These are phyloP conservation scores for Caretta caretta DNA, from an alignment of 2,113 vertebrate species.

Conservation along the genomic window DNA sequence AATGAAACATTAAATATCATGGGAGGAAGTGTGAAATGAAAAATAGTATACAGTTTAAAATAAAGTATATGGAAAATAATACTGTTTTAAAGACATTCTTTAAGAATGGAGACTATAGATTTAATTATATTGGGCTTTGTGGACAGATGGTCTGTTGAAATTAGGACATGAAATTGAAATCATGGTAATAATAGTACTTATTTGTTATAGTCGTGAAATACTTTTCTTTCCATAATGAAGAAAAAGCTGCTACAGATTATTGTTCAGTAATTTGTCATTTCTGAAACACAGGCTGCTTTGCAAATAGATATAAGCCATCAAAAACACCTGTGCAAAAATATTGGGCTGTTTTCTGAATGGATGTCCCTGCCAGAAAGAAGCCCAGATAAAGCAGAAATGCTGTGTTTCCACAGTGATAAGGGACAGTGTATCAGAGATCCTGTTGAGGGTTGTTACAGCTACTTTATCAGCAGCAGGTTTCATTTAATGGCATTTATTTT, in stretches of 20 bases:
- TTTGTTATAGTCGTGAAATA: conserved; percentile 8
- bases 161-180: conserved; percentile 16
- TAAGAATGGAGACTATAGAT: conserved; percentile 14
- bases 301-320: conserved; percentile 15
- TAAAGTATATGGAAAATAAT: conserved; percentile 27
- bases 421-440: neutral
- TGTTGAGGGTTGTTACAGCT: neutral
- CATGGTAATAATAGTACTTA: conserved; percentile 8
- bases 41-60: neutral
- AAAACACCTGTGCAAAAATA: conserved; percentile 11
- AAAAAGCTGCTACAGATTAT: neutral
- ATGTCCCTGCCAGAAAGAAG: neutral
- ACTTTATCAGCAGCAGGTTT: neutral
- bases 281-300: neutral
- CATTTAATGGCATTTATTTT: conserved; percentile 12
- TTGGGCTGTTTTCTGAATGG: neutral
- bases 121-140: conserved; percentile 53
- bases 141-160: conserved; percentile 33
- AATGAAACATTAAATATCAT: conserved; percentile 23
- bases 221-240: neutral
- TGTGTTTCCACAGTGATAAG: neutral
- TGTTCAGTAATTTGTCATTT: conserved; percentile 8
- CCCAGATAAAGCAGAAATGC: neutral
- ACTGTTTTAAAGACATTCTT: conserved; percentile 20
- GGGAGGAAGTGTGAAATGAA: neutral